Conservation (phyloP, 2,113 vertebrate genomes). For the Rhadina sibilatrix region DNA sequence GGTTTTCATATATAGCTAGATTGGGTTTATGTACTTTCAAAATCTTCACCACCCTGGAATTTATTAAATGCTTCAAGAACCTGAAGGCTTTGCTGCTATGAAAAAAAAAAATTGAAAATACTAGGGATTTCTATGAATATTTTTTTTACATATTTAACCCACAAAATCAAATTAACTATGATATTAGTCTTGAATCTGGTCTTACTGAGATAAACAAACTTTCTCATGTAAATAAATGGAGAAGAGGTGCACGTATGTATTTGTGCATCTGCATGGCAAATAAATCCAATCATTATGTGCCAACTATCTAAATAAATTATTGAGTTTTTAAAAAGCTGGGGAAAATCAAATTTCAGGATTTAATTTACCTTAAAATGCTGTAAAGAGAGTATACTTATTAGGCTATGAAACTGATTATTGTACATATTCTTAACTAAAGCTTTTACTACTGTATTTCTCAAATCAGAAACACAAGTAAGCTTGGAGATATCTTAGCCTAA, state of each 20-base stretch:
- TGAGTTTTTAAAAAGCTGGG: not conserved
- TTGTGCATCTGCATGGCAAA: not conserved
- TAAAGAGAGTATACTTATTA: not conserved
- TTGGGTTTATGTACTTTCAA: not conserved
- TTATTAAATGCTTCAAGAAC: not conserved
- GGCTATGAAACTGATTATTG: not conserved
- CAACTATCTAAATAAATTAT: not conserved
- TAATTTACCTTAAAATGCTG: not conserved
- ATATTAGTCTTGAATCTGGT: not conserved
- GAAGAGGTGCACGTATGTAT: not conserved
- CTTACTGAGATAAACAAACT: not conserved
- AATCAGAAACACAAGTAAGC: not conserved
- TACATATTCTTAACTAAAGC: not conserved
- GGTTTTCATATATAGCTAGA: not conserved
- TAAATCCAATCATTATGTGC: not conserved
- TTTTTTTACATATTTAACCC: not conserved
- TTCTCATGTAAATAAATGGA: not conserved
- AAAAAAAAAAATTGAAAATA: not conserved
- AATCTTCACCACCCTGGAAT: not conserved
- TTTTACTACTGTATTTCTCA: not conserved
- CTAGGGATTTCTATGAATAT: not conserved
- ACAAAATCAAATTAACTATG: not conserved
- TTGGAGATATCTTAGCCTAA: not conserved
- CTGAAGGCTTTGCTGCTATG: not conserved
- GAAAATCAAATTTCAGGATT: not conserved